Evolutionary conservation across 1,140 invertebrate genomes (phyloP), one percentile per base, ranked within the genome.

Genomic region (Telenomus remus): DNA sequence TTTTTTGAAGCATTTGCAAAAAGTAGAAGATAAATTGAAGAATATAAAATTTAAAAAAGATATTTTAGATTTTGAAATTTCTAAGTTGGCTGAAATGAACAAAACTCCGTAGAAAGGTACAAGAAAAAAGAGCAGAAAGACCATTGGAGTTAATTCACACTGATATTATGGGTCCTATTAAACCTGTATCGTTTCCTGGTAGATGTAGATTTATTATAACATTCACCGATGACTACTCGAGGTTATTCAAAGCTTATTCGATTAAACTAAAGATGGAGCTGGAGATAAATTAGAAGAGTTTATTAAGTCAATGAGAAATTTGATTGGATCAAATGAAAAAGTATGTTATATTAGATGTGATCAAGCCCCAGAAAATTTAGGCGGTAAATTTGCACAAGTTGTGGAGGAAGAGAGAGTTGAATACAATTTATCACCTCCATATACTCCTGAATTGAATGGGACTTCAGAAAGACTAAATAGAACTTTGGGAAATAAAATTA

Each of bases 1-100:
- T 0, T 78, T 74, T 61, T 11, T 74, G 12, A 78, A 71, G 42
- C 14, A 43, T 16, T 39, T 74, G 11, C 65, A 78, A 56, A 51
- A 51, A 19, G 35, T 60, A 15, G 44, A 66, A 33, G 59, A 60
- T 39, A n/a, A 6, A 56, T 66, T 10, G 7, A 19, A 27, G 53
- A 55, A 13, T 66, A 51, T 49, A 51, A 66, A 49, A 42, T 49
- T 19, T 66, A 43, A n/a, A n/a, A n/a, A n/a, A n/a, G n/a, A n/a
- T n/a, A n/a, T n/a, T n/a, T n/a, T n/a, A n/a, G n/a, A n/a, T n/a
- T n/a, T n/a, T n/a, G n/a, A n/a, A n/a, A n/a, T n/a, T n/a, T n/a
- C n/a, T 19, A 42, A 39, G 19, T 27, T 66, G 1, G 39, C 53
- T 9, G 56, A 66, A 10, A 19, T 56, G 12, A 56, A 33, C 6